Evolutionary conservation across 1,140 invertebrate genomes (phyloP), one percentile per base, ranked within the genome.

Genomic region (Drosophila lini): DNA sequence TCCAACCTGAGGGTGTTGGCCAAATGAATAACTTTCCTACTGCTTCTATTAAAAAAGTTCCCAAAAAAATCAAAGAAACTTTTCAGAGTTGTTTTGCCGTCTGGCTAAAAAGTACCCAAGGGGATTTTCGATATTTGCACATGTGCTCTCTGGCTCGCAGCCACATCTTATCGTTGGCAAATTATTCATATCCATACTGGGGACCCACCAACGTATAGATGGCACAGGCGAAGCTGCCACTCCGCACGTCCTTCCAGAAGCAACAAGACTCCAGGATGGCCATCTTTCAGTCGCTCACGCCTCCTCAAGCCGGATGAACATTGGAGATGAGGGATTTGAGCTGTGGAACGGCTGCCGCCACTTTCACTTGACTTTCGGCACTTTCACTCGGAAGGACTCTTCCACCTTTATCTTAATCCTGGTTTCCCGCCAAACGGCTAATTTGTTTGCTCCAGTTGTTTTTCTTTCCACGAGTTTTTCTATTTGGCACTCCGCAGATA

Each of bases 201-300:
- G 50, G 41, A 95, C 94, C 94, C 93, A 97, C 96, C 94, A 94
- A 91, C 0, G 96, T 96, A 88, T 96, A 97, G 80, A 96, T 80
- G 42, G 94, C 96, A 73, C 96, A 95, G 22, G 96, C 96, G 75
- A 95, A 96, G 91, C 96, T 96, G 15, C 96, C 96, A 65, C 94
- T 95, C 28, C 96, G 94, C 22, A 97, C 94, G 28, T 96, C 96
- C 61, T 95, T 94, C 96, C 96, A 97, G 82, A 96, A 97, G 91
- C 96, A 97, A 91, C 96, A 97, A 44, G 96, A 96, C 74, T 96
- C 94, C 83, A 97, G 94, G 78, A 97, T 95, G 42, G 96, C 94
- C 96, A 97, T 97, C 63, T 64, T 77, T 57, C 31, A 56, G 59
- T 65, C 41, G 40, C 62, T 79, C 65, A 65, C 78, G 65, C 44